Evolutionary conservation across 2,113 vertebrate species (phyloP).

Genomic region (Pyrgilauda ruficollis): DNA sequence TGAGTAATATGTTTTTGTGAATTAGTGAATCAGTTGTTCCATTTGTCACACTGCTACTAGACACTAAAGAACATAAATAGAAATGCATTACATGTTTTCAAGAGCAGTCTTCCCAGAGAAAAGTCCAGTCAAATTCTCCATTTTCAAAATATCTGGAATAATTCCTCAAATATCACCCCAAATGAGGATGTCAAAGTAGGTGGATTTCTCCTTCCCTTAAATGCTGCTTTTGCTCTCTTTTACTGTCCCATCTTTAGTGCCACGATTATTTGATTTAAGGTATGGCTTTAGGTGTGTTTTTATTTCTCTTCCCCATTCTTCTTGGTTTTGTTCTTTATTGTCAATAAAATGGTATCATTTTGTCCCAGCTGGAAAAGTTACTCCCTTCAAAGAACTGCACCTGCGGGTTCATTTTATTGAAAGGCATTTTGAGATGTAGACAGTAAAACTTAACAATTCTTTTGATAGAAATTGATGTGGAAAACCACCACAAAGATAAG

Average conservation of each 20-base stretch:
- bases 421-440: not conserved
- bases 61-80: not conserved
- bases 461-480: not conserved
- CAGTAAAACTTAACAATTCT: not conserved
- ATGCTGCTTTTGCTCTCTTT: not conserved
- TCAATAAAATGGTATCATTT: slow-evolving; percentile 1
- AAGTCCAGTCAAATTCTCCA: not conserved
- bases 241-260: not conserved
- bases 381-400: not conserved
- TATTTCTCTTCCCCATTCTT: not conserved
- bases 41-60: not conserved
- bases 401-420: not conserved
- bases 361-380: not conserved
- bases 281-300: not conserved
- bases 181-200: not conserved
- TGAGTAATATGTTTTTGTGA: not conserved
- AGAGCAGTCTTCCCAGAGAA: not conserved
- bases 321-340: not conserved
- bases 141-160: not conserved
- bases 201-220: not conserved
- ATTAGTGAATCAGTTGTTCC: not conserved
- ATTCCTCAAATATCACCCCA: not conserved
- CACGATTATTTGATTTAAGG: not conserved
- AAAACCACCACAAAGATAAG: not conserved
- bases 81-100: not conserved